phyloP scores from a whole-genome alignment of 2,888 invertebrate genomes.

The Lepidochitona cinerea region DNA sequence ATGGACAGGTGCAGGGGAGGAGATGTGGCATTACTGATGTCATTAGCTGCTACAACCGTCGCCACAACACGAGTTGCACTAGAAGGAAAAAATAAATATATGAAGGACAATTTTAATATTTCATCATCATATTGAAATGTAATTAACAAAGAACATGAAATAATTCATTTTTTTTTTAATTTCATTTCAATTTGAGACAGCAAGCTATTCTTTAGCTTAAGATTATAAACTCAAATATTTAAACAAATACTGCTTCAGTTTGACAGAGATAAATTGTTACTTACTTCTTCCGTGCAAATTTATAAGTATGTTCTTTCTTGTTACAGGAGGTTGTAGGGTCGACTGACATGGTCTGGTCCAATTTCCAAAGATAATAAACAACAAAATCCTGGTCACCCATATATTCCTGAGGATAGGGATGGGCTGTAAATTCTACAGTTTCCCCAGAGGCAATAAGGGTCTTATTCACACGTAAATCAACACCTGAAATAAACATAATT shows the following conservation, averaged over 20 bases:
- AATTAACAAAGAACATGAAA: too few relatives aligned
- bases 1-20: constrained; percentile 47
- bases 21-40: constrained; percentile 53
- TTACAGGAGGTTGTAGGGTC: background rate
- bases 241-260: too few relatives aligned
- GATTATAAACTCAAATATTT: too few relatives aligned
- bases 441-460: constrained; percentile 24
- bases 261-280: too few relatives aligned
- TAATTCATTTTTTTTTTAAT: too few relatives aligned
- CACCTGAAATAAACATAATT: constrained; percentile 40
- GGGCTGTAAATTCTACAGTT: constrained; percentile 27
- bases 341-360: background rate
- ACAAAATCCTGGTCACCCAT: background rate
- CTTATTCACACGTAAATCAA: constrained; percentile 25
- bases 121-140: too few relatives aligned
- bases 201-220: too few relatives aligned
- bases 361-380: background rate
- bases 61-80: constrained; percentile 19
- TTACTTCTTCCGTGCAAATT: background rate
- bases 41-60: constrained; percentile 57
- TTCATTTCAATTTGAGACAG: too few relatives aligned
- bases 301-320: background rate
- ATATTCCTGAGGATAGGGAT: constrained; percentile 13
- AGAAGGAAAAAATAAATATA: background rate
- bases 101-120: too few relatives aligned